These are phyloP conservation scores for Globia sparganii DNA, from an alignment of 2,888 invertebrate genomes.

Conservation along the genomic window DNA sequence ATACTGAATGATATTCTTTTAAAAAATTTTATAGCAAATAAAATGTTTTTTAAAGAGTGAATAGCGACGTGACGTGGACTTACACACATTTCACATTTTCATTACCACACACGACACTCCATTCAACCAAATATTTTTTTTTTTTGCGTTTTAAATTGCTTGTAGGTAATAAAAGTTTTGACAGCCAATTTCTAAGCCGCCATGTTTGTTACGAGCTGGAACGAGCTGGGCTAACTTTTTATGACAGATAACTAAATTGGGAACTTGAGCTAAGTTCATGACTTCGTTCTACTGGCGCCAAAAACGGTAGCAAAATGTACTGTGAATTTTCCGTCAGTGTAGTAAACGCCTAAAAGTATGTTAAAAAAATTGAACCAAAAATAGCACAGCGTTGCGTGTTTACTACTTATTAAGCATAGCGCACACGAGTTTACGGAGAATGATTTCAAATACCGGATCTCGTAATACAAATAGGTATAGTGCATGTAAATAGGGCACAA, in stretches of 20 bases:
- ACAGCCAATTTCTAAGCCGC: slow-evolving; percentile 30
- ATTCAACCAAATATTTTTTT: slow-evolving; percentile 5
- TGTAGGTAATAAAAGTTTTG: slow-evolving; percentile 27
- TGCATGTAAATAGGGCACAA: slow-evolving; percentile 57
- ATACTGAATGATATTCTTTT: background rate
- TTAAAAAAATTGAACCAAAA: slow-evolving; percentile 50
- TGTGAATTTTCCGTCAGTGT: slow-evolving; percentile 18
- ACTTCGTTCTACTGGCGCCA: slow-evolving; percentile 3
- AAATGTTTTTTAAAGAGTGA: background rate
- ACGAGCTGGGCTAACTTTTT: slow-evolving; percentile 11
- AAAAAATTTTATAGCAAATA: background rate
- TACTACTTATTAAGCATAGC: slow-evolving; percentile 55
- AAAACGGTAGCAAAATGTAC: slow-evolving; percentile 15
- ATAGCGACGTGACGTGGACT: background rate
- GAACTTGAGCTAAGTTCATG: slow-evolving; percentile 9
- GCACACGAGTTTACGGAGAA: slow-evolving; percentile 58
- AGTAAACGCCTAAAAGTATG: slow-evolving; percentile 20
- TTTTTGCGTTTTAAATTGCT: background rate
- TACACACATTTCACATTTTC: slow-evolving; percentile 7
- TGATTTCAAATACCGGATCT: slow-evolving; percentile 58
- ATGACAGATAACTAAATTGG: slow-evolving; percentile 24
- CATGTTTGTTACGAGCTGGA: slow-evolving; percentile 9
- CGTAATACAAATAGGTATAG: slow-evolving; percentile 59
- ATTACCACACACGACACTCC: background rate
- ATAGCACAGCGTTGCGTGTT: slow-evolving; percentile 61